A percentile compares a stretch with the other conserved stretches of the same genome.
Conservation (phyloP, 2,888 invertebrate species). For the Timema podura region DNA sequence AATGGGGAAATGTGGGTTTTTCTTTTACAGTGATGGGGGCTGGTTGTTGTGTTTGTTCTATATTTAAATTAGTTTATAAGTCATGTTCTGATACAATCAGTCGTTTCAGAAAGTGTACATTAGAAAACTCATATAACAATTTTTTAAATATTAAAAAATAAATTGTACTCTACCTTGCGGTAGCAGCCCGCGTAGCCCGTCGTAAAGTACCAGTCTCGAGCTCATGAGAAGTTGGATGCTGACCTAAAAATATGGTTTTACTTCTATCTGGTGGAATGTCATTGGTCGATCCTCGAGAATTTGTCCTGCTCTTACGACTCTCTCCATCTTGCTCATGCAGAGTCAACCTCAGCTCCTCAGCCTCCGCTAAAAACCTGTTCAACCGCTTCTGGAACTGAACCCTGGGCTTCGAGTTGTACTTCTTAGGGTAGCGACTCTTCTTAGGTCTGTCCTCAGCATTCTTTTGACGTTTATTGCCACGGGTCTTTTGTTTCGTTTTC, state of each 20-base stretch:
- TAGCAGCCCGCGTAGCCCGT: constrained; percentile 1
- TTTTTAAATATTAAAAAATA: too few species aligned
- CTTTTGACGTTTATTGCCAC: too few species aligned
- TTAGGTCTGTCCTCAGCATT: too few species aligned
- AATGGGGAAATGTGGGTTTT: too few species aligned
- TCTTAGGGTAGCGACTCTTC: constrained; percentile 3
- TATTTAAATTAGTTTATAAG: too few species aligned
- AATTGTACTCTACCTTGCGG: not conserved
- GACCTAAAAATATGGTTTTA: not conserved
- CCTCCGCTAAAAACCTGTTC: not conserved
- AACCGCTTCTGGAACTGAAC: constrained; percentile 9
- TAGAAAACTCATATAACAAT: too few species aligned
- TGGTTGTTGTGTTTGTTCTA: too few species aligned
- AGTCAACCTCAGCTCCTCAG: constrained; percentile 4
- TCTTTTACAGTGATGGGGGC: too few species aligned
- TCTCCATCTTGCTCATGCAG: not conserved
- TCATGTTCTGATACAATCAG: too few species aligned
- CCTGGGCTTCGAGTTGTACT: not conserved
- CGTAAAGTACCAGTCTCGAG: not conserved
- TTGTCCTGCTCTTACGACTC: not conserved
- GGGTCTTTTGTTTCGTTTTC: too few species aligned
- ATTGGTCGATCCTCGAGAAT: not conserved
- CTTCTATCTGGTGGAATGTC: not conserved
- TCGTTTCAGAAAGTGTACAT: too few species aligned
- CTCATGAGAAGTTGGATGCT: not conserved